These are phyloP conservation scores for Pectinophora gossypiella DNA, from an alignment of 1,140 invertebrate genomes.

Conservation along the genomic window DNA sequence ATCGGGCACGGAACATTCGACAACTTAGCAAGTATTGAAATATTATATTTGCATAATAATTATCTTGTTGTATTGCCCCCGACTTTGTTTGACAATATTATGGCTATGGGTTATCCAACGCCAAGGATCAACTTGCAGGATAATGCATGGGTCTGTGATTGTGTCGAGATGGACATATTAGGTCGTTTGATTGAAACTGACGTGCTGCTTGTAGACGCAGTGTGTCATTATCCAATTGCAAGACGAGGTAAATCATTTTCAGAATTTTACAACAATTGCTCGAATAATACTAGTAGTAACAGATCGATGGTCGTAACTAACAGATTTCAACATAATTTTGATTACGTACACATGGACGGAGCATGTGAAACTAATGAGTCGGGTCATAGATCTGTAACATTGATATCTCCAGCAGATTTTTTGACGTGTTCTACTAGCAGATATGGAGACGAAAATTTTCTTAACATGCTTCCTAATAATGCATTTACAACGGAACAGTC, in stretches of 20 bases:
- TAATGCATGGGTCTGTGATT: slow-evolving; percentile 55
- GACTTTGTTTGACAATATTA: slow-evolving; percentile 39
- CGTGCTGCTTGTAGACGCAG: slow-evolving; percentile 38
- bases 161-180: background rate
- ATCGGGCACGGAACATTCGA: slow-evolving; percentile 54
- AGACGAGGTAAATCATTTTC: slow-evolving; percentile 32
- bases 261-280: too few species aligned
- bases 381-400: too few species aligned
- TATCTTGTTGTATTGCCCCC: slow-evolving; percentile 33
- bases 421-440: too few species aligned
- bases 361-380: too few species aligned
- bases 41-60: slow-evolving; percentile 54
- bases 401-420: too few species aligned
- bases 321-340: too few species aligned
- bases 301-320: too few species aligned
- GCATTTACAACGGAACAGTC: too few species aligned
- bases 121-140: slow-evolving; percentile 46
- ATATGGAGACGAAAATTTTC: too few species aligned
- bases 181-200: background rate
- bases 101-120: slow-evolving; percentile 13
- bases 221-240: slow-evolving; percentile 36
- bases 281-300: too few species aligned
- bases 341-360: too few species aligned
- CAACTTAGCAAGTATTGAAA: slow-evolving; percentile 38
- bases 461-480: too few species aligned